phyloP scores from a whole-genome alignment of 92 coral and sea anemone species.

The Anthopleura xanthogrammica region DNA sequence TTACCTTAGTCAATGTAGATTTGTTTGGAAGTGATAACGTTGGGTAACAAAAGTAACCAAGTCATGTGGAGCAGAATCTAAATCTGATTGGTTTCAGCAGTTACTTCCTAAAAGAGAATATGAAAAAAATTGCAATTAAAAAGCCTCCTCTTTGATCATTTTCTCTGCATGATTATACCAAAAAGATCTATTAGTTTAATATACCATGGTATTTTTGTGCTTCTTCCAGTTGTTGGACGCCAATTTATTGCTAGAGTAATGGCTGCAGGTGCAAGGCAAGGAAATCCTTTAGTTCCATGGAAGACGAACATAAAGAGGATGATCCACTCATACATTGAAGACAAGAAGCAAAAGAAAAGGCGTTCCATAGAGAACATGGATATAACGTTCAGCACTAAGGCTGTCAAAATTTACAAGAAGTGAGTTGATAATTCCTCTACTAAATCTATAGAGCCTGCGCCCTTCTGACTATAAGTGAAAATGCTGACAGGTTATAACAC shows the following conservation, averaged over 20 bases:
- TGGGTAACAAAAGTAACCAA: no score
- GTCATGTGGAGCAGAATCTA: not conserved
- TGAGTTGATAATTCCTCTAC: slow-evolving; percentile 16
- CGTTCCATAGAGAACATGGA: slow-evolving; percentile 54
- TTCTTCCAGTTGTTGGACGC: slow-evolving; percentile 65
- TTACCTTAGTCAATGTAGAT: not conserved
- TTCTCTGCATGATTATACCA: no score
- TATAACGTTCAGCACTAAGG: slow-evolving; percentile 68
- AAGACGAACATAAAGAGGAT: slow-evolving; percentile 84
- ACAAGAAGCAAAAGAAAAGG: slow-evolving; percentile 55
- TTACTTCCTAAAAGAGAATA: no score
- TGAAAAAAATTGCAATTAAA: no score
- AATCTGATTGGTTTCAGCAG: no score
- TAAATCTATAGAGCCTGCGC: not conserved
- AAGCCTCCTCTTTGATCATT: no score
- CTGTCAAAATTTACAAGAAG: slow-evolving; percentile 80
- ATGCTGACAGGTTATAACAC: not conserved
- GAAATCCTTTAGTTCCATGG: slow-evolving; percentile 83
- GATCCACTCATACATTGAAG: slow-evolving; percentile 69
- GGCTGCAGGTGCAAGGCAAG: slow-evolving; percentile 80
- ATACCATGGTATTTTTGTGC: not conserved
- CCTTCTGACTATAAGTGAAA: not conserved
- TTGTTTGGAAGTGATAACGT: no score
- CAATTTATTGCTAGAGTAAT: slow-evolving; percentile 76
- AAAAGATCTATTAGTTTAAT: not conserved